phyloP scores from a whole-genome alignment of 2,888 invertebrate species.

The Cabera pusaria region DNA sequence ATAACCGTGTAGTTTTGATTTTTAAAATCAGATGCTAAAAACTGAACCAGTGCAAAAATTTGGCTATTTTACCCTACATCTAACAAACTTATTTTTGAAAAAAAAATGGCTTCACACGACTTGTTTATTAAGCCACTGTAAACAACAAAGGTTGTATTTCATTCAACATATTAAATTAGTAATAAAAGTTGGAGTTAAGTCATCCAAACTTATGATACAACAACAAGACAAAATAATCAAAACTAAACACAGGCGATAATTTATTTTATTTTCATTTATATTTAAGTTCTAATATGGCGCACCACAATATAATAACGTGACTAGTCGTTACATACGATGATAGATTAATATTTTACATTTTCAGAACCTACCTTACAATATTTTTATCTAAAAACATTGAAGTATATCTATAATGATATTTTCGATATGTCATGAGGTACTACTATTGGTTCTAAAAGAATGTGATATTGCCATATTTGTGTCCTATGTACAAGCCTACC shows the following conservation, averaged over 20 bases:
- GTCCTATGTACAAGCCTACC: slow-evolving; percentile 10
- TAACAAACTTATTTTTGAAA: too few relatives aligned
- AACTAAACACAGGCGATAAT: slow-evolving; percentile 20
- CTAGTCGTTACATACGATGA: slow-evolving; percentile 39
- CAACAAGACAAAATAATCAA: slow-evolving; percentile 6
- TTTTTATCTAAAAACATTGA: slow-evolving; percentile 58
- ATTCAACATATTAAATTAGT: too few relatives aligned
- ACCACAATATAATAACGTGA: slow-evolving; percentile 41
- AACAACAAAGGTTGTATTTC: too few relatives aligned
- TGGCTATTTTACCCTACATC: too few relatives aligned
- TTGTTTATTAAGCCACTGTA: too few relatives aligned
- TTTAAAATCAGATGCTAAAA: too few relatives aligned
- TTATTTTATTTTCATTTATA: slow-evolving; percentile 35
- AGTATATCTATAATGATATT: slow-evolving; percentile 35
- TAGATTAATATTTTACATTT: slow-evolving; percentile 30
- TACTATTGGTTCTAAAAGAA: slow-evolving; percentile 26
- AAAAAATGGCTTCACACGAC: too few relatives aligned
- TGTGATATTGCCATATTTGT: slow-evolving; percentile 21
- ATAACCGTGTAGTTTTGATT: too few relatives aligned
- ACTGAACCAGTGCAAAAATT: too few relatives aligned
- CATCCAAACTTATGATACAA: too few relatives aligned
- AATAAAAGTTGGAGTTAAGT: too few relatives aligned
- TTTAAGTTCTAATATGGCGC: slow-evolving; percentile 51
- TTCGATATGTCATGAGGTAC: slow-evolving; percentile 50
- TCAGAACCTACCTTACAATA: slow-evolving; percentile 24